These are phyloP conservation scores for Mimas tiliae DNA, from an alignment of 2,888 invertebrate genomes.

Conservation along the genomic window DNA sequence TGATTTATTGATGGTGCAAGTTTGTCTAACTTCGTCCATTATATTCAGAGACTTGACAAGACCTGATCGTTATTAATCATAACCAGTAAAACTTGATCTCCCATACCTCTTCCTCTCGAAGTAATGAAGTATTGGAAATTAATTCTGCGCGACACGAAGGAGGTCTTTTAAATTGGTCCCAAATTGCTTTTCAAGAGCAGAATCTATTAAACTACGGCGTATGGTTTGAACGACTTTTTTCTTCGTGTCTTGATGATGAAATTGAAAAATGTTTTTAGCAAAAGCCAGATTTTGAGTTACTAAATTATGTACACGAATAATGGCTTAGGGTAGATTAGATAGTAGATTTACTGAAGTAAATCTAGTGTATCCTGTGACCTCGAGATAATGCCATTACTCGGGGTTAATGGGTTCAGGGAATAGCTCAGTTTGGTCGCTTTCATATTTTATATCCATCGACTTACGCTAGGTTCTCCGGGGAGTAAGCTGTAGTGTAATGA, in stretches of 20 bases:
- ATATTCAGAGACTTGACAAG: conserved; percentile 60
- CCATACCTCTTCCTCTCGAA: conserved; percentile 31
- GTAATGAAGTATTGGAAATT: neutral
- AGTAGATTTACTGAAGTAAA: neutral
- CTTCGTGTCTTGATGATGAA: conserved; percentile 38
- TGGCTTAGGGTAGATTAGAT: neutral
- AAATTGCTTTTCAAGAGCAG: conserved; percentile 48
- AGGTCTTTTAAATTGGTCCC: conserved; percentile 50
- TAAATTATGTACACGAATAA: neutral
- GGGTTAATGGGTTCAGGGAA: neutral
- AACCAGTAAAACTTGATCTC: conserved; percentile 55
- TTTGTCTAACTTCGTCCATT: conserved; percentile 71
- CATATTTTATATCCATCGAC: too few species aligned
- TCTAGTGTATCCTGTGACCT: neutral
- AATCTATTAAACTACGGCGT: conserved; percentile 64
- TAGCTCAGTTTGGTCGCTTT: neutral
- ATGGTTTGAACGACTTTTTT: conserved; percentile 63
- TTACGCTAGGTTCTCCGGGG: too few species aligned
- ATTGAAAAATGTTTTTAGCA: neutral
- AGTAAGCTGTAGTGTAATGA: too few species aligned
- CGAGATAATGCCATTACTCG: neutral
- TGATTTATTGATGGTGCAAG: conserved; percentile 74
- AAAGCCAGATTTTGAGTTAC: neutral
- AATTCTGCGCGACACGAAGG: conserved; percentile 30
- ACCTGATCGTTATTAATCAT: conserved; percentile 65